Conservation (phyloP, 2,888 invertebrate species). For the Falcaria lacertinaria region DNA sequence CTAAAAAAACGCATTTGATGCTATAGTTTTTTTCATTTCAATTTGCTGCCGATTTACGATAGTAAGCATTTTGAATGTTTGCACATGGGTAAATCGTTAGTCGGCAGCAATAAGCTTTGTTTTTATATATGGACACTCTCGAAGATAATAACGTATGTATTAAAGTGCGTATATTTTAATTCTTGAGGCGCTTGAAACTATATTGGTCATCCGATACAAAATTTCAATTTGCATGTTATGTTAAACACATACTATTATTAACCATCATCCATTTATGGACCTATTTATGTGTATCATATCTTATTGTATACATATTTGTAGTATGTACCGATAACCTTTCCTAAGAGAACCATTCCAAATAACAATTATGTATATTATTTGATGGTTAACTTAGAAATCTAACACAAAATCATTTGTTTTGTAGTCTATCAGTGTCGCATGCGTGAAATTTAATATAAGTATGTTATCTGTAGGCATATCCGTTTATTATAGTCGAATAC, state of each 20-base stretch:
- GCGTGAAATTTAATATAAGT: no score
- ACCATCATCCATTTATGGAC: not conserved
- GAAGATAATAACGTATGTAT: not conserved
- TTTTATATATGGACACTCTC: not conserved
- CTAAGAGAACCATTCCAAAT: no score
- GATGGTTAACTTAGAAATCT: no score
- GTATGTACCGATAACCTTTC: no score
- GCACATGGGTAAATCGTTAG: not conserved
- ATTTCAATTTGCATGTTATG: conserved; percentile 1
- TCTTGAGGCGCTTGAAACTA: conserved; percentile 11
- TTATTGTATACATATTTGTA: not conserved
- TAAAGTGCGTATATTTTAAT: not conserved
- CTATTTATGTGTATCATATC: not conserved
- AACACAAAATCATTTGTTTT: no score
- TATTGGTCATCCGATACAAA: conserved; percentile 31
- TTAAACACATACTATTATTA: not conserved
- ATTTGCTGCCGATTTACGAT: not conserved
- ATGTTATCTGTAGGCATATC: no score
- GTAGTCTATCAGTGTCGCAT: no score
- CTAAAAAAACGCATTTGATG: conserved; percentile 19
- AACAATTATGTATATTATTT: no score
- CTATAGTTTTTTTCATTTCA: not conserved
- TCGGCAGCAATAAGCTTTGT: not conserved
- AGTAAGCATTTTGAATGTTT: not conserved
- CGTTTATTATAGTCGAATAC: no score